Base-by-base conservation (phyloP, 2,113 vertebrate genomes). In the Peromyscus leucopus region DNA sequence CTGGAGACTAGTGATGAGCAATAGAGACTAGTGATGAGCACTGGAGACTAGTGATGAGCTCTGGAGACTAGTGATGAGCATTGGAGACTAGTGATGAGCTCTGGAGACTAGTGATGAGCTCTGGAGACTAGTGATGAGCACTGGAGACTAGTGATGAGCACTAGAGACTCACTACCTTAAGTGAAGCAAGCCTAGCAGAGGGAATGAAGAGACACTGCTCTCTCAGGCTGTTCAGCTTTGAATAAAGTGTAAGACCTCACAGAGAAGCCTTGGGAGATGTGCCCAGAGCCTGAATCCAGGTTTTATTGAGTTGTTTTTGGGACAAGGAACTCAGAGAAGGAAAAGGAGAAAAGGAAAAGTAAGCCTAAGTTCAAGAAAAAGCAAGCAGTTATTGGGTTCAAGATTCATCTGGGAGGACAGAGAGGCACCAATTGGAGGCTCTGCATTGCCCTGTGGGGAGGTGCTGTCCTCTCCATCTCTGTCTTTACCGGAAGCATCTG, bases 371-470 rank as follows among this genome's bases (percentile, higher is more conserved):
- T 55, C 55, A 55, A 13, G 55, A 13, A 55, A 55, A 55, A 55
- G 31, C 69, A 71, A 89, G 26, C 24, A 42, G 51, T 4, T 31
- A 1, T 21, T 2, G 11, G 5, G n/a, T 28, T 9, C 26, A 36
- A 75, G 46, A 46, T 63, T 15, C 24, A 5, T 22, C 51, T 26
- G 71, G 5, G 83, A 67, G 39, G 28, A 19, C 26, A 85, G 83
- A 7, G n/a, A 10, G 28, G 83, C 9, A 19, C 17, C 57, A 82
- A 22, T 75, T 9, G 33, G 74, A n/a, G 28, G 65, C 5, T 24
- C 0, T 5, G 0, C 0, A 0, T 15, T 16, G 46, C 39, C 36
- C 55, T 1, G 11, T 88, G 93, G 90, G 57, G 63, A 0, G 55
- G 79, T 46, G 83, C 87, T 76, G 85, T 80, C 46, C 57, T 12